Evolutionary conservation across 2,888 invertebrate species (phyloP), one percentile per base, ranked within the genome.

Genomic region (Pyrocoelia pectoralis): DNA sequence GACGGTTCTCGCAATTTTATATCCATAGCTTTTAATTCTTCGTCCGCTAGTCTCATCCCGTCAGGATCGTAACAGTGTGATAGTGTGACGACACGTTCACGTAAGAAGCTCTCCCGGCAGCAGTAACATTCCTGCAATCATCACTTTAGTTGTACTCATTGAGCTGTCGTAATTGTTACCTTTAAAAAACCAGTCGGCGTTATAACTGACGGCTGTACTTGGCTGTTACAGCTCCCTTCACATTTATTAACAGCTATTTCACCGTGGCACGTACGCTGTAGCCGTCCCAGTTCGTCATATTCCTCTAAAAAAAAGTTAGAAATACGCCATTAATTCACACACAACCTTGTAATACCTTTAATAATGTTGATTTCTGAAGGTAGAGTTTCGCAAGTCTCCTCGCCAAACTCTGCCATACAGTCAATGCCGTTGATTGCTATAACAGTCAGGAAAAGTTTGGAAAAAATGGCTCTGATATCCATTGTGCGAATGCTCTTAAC

Each of bases 171-270:
- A n/a, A n/a, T n/a, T n/a, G n/a, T 10, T 81, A 92, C 93, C 87
- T 95, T 96, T 67, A 93, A 84, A 83, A 96, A 95, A 72, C 95
- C 95, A 41, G 94, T 94, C 2, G 93, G 88, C 12, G 94, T 91
- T 61, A 92, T 89, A 29, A 95, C 94, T 52, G 94, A 95, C 1
- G 96, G 95, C 75, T 95, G 93, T 50, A 96, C 94, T 83, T 94
- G 94, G 68, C 96, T 97, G 70, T 87, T 91, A 79, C 97, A 97
- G 68, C 92, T 89, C 17, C 97, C 97, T 80, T 97, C 97, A 77
- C 97, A 97, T 84, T 96, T 97, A 77, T 93, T 95, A 0, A 97
- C 94, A 10, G 88, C 89, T 43, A 97, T 88, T 81, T 94, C 95
- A 0, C 94, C 95, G 77, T 92, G 94, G 77, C 97, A 97, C 10